Base-by-base conservation (phyloP, 2,797 vertebrate genomes). In the Mycteria americana region DNA sequence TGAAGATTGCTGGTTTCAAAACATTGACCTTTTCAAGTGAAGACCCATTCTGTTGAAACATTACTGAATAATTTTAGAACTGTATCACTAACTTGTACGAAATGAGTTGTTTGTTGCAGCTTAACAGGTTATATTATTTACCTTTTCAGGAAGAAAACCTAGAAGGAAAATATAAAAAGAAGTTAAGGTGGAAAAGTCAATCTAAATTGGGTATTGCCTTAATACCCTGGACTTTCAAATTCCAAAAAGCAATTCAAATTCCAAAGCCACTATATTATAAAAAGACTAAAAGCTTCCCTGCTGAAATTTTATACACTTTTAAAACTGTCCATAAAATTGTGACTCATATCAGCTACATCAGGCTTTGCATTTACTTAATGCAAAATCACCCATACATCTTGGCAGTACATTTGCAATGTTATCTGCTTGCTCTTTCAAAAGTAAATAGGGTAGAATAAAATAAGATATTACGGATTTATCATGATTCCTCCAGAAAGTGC, bases 351-450 rank as follows among this genome's bases (percentile, higher is more conserved):
- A 88, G 73, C 89, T 81, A 95, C 41, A 91, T 54, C 92, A 95
- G 87, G 59, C 19, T 93, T 65, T 69, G 76, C 28, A 87, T 92
- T 95, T 85, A 92, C 25, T 82, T 82, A 60, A 64, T 77, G 85
- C 89, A 62, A 93, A 88, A 77, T 80, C 67, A 95, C 89, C 84
- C 82, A 88, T 88, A 56, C n/a, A 83, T 65, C 79, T 78, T 82
- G 89, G 59, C 70, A 96, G 60, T 54, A 45, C 68, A 75, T 94
- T 88, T 89, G 81, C 87, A 92, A 28, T 53, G 93, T 33, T 86
- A 35, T 80, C 86, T 92, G 64, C 62, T 57, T 95, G 64, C 81
- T 92, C 62, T 95, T 86, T 94, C 76, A 79, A 94, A 96, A 93
- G 31, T 48, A 69, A 88, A 43, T 53, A 85, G 24, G 23, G 13